Conservation (phyloP, 2,888 invertebrate genomes). For the Pristionchus entomophagus region DNA sequence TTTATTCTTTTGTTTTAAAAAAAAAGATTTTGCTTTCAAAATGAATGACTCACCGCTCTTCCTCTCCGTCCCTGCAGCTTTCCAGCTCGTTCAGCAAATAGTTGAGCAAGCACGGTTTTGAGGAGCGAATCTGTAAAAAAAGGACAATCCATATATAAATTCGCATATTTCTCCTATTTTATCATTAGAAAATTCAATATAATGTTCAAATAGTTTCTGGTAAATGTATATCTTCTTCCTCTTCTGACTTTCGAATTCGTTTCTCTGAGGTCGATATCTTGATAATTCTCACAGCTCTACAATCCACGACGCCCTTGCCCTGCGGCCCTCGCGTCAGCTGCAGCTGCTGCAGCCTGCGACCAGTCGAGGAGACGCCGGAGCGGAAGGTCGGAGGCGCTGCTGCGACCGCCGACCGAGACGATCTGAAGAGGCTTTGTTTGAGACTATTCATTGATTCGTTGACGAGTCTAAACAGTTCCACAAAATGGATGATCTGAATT, state of each 20-base stretch:
- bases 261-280: no score
- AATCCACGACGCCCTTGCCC: constrained; percentile 26
- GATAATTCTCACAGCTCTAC: not conserved
- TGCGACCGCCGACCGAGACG: not conserved
- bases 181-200: not conserved
- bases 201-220: not conserved
- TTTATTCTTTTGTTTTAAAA: no score
- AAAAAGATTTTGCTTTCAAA: not conserved
- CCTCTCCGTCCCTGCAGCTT: not conserved
- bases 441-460: not conserved
- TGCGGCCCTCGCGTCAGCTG: not conserved
- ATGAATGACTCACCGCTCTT: not conserved
- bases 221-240: no score
- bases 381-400: constrained; percentile 39
- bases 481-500: not conserved
- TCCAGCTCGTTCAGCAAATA: constrained; percentile 42
- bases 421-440: not conserved
- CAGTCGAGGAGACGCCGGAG: constrained; percentile 4
- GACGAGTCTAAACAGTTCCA: not conserved
- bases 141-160: not conserved
- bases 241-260: no score
- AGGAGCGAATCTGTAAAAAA: not conserved
- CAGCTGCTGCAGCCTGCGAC: not conserved
- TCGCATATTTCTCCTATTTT: not conserved
- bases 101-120: constrained; percentile 24